Conservation (phyloP, 2,888 invertebrate species). For the Gibbula magus region DNA sequence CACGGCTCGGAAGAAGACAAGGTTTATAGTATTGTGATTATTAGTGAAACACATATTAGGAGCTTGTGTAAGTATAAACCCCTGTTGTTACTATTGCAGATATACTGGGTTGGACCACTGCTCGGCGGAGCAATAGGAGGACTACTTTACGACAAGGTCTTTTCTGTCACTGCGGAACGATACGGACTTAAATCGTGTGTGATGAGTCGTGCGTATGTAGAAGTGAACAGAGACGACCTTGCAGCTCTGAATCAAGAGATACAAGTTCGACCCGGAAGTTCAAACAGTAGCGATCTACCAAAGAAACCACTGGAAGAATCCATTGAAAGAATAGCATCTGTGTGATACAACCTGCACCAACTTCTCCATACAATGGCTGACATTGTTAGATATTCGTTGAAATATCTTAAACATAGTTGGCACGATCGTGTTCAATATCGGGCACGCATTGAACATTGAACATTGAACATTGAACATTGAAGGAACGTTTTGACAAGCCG, state of each 20-base stretch:
- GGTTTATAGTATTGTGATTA: no score
- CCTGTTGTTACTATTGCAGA: conserved; percentile 33
- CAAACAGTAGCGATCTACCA: neutral
- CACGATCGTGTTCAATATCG: no score
- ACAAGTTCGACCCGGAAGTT: neutral
- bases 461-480: no score
- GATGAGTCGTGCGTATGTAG: neutral
- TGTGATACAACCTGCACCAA: neutral
- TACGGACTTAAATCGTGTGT: conserved; percentile 7
- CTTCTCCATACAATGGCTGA: no score
- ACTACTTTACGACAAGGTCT: conserved; percentile 50
- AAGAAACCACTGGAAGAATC: neutral
- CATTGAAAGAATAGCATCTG: neutral
- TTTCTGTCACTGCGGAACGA: conserved; percentile 37
- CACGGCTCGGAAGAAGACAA: no score
- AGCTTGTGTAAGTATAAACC: no score
- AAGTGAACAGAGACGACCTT: neutral
- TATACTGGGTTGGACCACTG: conserved; percentile 60
- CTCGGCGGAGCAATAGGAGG: conserved; percentile 49
- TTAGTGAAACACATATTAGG: no score
- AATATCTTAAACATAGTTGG: no score
- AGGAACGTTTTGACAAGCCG: no score
- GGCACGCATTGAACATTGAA: no score
- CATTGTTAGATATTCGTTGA: no score
- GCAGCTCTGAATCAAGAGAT: neutral